phyloP scores from a whole-genome alignment of 2,797 vertebrate species.

The Pseudotriccus pelzelni region DNA sequence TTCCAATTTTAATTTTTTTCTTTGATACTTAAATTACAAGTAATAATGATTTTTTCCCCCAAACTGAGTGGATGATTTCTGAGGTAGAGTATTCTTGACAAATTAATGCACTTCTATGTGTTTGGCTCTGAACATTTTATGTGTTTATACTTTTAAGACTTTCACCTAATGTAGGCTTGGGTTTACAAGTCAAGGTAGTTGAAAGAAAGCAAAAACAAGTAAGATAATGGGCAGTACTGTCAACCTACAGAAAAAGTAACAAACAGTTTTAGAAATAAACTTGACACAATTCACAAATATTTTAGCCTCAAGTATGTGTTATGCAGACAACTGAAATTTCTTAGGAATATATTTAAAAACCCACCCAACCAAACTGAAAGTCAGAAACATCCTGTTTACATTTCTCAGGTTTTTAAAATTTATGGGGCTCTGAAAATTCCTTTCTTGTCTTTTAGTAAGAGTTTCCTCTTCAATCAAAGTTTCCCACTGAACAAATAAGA shows the following conservation, averaged over 20 bases:
- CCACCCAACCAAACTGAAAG: neutral
- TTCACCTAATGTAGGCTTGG: neutral
- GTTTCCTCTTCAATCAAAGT: neutral
- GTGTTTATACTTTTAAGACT: slow-evolving; percentile 15
- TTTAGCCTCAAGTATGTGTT: slow-evolving; percentile 36
- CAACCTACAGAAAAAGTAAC: neutral
- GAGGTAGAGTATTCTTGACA: slow-evolving; percentile 1
- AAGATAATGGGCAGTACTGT: slow-evolving; percentile 25
- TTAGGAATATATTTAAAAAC: slow-evolving; percentile 39
- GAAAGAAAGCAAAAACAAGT: slow-evolving; percentile 44
- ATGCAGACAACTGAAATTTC: slow-evolving; percentile 58
- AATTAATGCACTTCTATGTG: slow-evolving; percentile 28
- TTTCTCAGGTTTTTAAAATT: neutral
- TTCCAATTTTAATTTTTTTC: neutral
- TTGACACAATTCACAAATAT: slow-evolving; percentile 35
- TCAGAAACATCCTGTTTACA: slow-evolving; percentile 32
- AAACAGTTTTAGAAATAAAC: slow-evolving; percentile 35
- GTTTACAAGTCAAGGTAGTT: slow-evolving; percentile 33
- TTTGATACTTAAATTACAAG: neutral
- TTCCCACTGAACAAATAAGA: neutral
- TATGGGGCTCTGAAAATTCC: slow-evolving; percentile 2
- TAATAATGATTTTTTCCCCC: neutral
- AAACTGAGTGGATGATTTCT: slow-evolving; percentile 10
- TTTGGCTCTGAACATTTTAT: slow-evolving; percentile 24
- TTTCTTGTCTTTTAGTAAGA: neutral